These are phyloP conservation scores for Drosophila prostipennis DNA, from an alignment of 2,888 invertebrate species.

Conservation along the genomic window DNA sequence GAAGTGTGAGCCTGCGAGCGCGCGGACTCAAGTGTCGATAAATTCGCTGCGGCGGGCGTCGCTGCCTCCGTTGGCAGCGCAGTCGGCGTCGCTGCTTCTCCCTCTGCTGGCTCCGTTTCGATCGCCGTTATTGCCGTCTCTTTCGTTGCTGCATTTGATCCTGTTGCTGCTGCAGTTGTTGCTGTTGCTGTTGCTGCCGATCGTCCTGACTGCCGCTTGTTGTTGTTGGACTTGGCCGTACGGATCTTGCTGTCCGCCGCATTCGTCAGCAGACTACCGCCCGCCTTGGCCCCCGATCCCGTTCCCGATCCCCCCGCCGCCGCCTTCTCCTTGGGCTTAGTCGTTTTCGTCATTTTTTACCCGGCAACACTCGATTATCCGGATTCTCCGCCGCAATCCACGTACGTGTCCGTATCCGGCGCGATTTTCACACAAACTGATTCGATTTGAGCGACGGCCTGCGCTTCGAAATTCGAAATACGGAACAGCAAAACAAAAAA, in stretches of 20 bases:
- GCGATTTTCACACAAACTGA: slow-evolving; percentile 80
- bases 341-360: slow-evolving; percentile 62
- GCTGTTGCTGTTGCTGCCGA: background rate
- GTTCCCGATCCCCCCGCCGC: slow-evolving; percentile 11
- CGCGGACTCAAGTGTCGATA: slow-evolving; percentile 77
- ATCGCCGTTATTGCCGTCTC: slow-evolving; percentile 57
- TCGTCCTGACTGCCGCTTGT: slow-evolving; percentile 45
- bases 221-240: slow-evolving; percentile 72
- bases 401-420: slow-evolving; percentile 73
- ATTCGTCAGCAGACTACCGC: slow-evolving; percentile 65
- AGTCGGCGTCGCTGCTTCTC: slow-evolving; percentile 35
- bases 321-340: slow-evolving; percentile 63
- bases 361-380: slow-evolving; percentile 18
- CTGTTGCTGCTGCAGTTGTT: slow-evolving; percentile 6
- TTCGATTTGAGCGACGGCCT: slow-evolving; percentile 40
- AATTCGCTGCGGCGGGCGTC: slow-evolving; percentile 69
- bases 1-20: slow-evolving; percentile 79
- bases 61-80: slow-evolving; percentile 47
- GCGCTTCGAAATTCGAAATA: slow-evolving; percentile 69
- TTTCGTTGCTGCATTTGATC: slow-evolving; percentile 37
- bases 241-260: slow-evolving; percentile 81
- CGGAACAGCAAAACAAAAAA: slow-evolving; percentile 48
- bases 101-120: slow-evolving; percentile 38
- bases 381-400: slow-evolving; percentile 30
- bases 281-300: slow-evolving; percentile 21